Evolutionary conservation across 2,113 vertebrate species (phyloP).

Genomic region (Chaenocephalus aceratus): DNA sequence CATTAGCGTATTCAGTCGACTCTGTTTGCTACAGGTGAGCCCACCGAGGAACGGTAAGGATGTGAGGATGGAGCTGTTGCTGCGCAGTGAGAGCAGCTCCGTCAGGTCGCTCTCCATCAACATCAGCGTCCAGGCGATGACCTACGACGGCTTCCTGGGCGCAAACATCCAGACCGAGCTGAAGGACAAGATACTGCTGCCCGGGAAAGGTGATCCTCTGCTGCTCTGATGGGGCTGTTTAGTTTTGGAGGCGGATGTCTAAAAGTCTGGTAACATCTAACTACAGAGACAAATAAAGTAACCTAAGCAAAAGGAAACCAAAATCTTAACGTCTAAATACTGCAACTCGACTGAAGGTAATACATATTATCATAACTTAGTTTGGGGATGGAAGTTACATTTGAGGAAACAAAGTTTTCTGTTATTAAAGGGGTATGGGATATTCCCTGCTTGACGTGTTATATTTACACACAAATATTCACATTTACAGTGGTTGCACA

Average conservation of each 20-base stretch:
- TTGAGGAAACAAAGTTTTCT: too few relatives aligned
- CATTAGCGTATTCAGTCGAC: too few relatives aligned
- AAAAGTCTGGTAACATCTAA: not conserved
- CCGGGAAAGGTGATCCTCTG: constrained; percentile 54
- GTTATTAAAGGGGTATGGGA: too few relatives aligned
- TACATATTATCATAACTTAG: too few relatives aligned
- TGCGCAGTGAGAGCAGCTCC: constrained; percentile 21
- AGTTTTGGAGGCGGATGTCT: not conserved
- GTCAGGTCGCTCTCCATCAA: constrained; percentile 41
- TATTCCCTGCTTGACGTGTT: too few relatives aligned
- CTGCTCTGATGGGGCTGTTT: not conserved
- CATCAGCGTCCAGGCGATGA: constrained; percentile 59
- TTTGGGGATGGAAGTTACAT: too few relatives aligned
- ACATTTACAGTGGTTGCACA: too few relatives aligned
- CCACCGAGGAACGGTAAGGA: constrained; percentile 54
- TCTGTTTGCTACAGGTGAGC: constrained; percentile 33
- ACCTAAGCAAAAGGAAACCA: too few relatives aligned
- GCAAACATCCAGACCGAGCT: constrained; percentile 28
- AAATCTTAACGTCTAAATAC: too few relatives aligned
- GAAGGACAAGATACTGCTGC: constrained; percentile 35
- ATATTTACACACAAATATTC: too few relatives aligned
- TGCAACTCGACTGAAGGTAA: too few relatives aligned
- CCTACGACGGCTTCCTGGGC: constrained; percentile 41
- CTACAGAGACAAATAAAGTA: too few relatives aligned
- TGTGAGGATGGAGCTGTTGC: constrained; percentile 53